These are phyloP conservation scores for Lophura nycthemera DNA, from an alignment of 2,113 vertebrate genomes.

Conservation along the genomic window DNA sequence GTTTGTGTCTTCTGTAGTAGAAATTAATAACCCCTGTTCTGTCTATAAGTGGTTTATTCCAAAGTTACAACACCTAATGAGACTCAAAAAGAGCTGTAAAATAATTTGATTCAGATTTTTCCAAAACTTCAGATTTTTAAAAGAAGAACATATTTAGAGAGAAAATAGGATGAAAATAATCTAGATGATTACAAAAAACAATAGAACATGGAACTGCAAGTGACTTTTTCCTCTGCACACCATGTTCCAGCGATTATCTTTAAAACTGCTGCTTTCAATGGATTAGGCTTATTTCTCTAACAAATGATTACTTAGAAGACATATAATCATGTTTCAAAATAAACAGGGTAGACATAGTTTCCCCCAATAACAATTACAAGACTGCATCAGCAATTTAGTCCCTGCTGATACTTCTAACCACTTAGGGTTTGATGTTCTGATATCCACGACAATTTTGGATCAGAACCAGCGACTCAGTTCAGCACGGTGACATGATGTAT, in stretches of 20 bases:
- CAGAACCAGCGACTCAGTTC: background rate
- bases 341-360: background rate
- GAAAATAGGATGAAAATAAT: background rate
- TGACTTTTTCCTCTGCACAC: background rate
- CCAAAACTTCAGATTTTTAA: background rate
- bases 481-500: background rate
- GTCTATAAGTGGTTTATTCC: background rate
- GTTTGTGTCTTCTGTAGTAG: conserved; percentile 11
- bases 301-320: background rate
- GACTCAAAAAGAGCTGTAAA: background rate
- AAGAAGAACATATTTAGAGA: background rate
- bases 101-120: too few species aligned
- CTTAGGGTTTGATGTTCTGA: background rate
- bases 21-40: conserved; percentile 49
- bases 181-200: background rate
- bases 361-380: background rate
- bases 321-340: background rate
- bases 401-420: background rate
- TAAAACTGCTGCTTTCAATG: background rate
- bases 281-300: background rate
- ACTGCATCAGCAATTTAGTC: background rate
- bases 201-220: background rate
- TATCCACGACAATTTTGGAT: background rate
- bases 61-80: background rate
- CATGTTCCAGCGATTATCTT: background rate